Base-by-base conservation (phyloP, 2,888 invertebrate genomes). In the Tachina grossa region DNA sequence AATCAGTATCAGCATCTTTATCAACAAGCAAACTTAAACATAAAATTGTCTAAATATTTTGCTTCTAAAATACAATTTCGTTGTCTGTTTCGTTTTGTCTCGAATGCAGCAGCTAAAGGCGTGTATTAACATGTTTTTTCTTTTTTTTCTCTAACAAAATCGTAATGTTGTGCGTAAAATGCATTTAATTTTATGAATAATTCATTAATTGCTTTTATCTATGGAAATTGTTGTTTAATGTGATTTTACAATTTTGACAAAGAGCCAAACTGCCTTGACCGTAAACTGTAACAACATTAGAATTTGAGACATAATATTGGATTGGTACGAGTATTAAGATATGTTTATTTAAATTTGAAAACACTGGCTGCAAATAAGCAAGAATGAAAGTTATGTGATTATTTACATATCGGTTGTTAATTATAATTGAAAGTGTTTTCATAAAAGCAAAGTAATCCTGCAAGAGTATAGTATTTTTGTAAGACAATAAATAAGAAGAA, bases 201-300 rank as follows among this genome's bases (percentile, higher is more conserved):
- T 83, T 83, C 77, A 83, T 83, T 51, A 78, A 39, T 43, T 59
- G 65, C 39, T 78, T 83, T 77, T 72, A 57, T 83, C 72, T 59
- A 57, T 68, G 57, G 41, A 78, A 75, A 69, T 65, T 65, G 71
- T 82, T 78, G 55, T 41, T 65, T 75, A 68, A 75, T n/a, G 47
- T 82, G 74, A 74, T 76, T 85, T 43, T 69, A 49, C 31, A 69
- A 77, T 57, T 68, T 79, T 55, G 84, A 14, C 69, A 85, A 87
- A 87, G 85, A 87, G 87, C 87, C 6, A 68, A 87, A 61, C 76
- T 84, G 61, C 87, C 87, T 87, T 87, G 87, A 85, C 87, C 87
- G 85, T 87, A 87, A 87, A 87, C 87, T 85, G 87, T 86, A 82
- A 71, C 84, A 85, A 59, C 72, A 78, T 76, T 66, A 74, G 39